Conservation (phyloP, 2,113 vertebrate genomes). For the Rhinolophus sinicus region DNA sequence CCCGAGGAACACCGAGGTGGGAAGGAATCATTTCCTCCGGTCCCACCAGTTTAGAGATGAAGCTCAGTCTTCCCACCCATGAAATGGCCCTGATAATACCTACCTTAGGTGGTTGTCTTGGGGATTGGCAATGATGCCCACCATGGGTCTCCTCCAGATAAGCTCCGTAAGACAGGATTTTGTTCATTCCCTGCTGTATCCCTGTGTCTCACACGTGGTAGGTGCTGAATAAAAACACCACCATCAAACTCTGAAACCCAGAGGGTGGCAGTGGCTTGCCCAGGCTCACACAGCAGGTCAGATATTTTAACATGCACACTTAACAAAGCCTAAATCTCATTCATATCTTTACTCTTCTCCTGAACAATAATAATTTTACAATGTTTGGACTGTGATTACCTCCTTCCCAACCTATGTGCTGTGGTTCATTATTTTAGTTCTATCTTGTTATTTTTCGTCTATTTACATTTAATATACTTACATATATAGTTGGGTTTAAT, state of each 20-base stretch:
- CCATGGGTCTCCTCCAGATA: neutral
- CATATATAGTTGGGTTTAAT: neutral
- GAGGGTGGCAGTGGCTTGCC: neutral
- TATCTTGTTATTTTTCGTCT: neutral
- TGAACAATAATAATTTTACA: neutral
- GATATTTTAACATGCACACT: neutral
- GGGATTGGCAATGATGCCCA: neutral
- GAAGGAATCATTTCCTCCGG: neutral
- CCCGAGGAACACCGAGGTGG: accelerated
- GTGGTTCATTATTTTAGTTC: neutral
- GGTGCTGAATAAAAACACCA: neutral
- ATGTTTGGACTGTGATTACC: neutral
- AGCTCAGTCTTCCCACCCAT: neutral
- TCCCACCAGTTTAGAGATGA: neutral
- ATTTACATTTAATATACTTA: neutral
- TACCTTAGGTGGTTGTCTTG: accelerated
- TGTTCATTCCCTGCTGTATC: neutral
- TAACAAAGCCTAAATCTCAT: neutral
- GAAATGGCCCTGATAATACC: neutral
- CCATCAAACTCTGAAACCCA: neutral
- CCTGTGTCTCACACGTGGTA: too few species aligned
- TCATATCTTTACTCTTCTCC: neutral
- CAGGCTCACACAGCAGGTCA: neutral
- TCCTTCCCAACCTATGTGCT: neutral
- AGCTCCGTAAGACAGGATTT: neutral